Base-by-base conservation (phyloP, 1,140 invertebrate species). In the Lepidurus arcticus region DNA sequence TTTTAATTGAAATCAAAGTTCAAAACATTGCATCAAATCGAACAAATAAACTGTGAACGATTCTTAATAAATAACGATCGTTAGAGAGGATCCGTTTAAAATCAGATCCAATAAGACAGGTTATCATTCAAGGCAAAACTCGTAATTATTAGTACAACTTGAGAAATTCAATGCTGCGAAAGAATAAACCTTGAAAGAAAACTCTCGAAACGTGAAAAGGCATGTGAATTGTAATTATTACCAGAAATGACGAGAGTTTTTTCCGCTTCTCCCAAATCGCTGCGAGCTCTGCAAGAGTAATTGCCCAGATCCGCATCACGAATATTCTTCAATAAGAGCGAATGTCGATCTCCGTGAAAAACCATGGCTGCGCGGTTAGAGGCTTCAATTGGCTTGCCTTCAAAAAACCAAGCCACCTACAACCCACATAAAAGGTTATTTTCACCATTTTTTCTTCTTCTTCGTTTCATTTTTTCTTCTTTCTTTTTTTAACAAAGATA, bases 281-380 rank as follows among this genome's bases (percentile, higher is more conserved):
- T 76, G 24, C 65, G 44, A 16, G 76, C 76, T n/a, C 34, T 16
- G 42, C 76, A 76, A 11, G 76, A 53, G 42, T 76, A 76, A 65
- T 53, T 53, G 21, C 76, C 76, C 76, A 76, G 16, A 76, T 76
- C 76, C 9, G 44, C 43, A 65, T 76, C 76, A 24, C 44, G 76
- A 21, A 76, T 65, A 42, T 65, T 76, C 44, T 76, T 76, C 44
- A 76, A 45, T 34, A 45, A 26, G 7, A 76, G 76, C 42, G 65
- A 45, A 65, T 76, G 76, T 34, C 65, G 45, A 42, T 53, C 24
- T 7, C 44, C 76, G 16, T 45, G 45, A 21, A 65, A 47, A 24
- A 76, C 53, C 44, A 76, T 76, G n/a, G 44, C 76, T 34, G 65
- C 44, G 24, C 76, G 76, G 10, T 76, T 76, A 42, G 76, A 76